phyloP scores from a whole-genome alignment of 2,113 vertebrate genomes.

The Pangasianodon hypophthalmus region DNA sequence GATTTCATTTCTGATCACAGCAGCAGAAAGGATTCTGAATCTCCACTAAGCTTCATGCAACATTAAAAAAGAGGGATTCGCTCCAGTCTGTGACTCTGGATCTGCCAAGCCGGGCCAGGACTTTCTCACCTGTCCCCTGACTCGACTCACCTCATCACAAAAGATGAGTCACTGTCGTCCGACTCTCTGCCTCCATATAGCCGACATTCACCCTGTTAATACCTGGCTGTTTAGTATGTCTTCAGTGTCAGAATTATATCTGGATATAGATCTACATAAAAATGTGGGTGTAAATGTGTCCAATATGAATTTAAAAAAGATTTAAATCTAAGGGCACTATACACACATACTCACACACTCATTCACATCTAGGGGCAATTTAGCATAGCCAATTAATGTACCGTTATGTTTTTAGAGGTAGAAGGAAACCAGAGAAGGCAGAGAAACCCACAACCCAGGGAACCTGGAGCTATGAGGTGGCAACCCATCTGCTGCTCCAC shows the following conservation, averaged over 20 bases:
- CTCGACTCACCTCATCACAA: neutral
- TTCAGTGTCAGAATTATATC: neutral
- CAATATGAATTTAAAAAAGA: neutral
- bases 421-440: neutral
- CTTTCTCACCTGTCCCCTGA: slow-evolving; percentile 1
- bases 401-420: neutral
- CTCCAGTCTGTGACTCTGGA: slow-evolving; percentile 16
- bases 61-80: slow-evolving; percentile 9
- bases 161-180: slow-evolving; percentile 26
- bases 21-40: neutral
- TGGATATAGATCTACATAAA: neutral
- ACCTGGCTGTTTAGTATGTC: neutral
- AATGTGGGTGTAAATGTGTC: neutral
- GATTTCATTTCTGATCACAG: slow-evolving; percentile 16
- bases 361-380: neutral
- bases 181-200: neutral
- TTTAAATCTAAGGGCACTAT: neutral
- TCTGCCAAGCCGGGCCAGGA: slow-evolving; percentile 5
- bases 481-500: neutral
- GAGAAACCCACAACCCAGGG: neutral
- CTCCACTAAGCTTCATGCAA: neutral
- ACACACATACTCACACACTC: neutral
- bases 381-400: no score
- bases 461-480: neutral
- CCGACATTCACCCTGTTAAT: neutral